Conservation (phyloP, 2,113 vertebrate genomes). For the Hemibagrus wyckioides region DNA sequence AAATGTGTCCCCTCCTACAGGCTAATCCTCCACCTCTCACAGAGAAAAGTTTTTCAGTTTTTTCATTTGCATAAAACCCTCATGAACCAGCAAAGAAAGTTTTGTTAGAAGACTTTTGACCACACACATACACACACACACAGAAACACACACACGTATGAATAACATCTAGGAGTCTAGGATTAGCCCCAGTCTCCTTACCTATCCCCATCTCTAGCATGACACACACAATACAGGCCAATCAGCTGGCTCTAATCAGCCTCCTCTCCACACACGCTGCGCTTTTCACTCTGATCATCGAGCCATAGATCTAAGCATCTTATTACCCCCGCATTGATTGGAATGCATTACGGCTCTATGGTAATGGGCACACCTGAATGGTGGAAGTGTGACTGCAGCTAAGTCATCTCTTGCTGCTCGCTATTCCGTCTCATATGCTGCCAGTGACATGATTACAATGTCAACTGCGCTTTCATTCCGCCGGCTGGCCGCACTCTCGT, state of each 20-base stretch:
- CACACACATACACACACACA: not conserved
- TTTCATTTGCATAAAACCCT: not conserved
- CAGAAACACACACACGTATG: not conserved
- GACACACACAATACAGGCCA: conserved; percentile 62
- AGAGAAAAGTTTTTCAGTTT: not conserved
- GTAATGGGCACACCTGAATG: conserved; percentile 63
- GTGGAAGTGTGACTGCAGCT: conserved; percentile 53
- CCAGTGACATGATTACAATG: conserved; percentile 56
- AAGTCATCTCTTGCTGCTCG: conserved; percentile 55
- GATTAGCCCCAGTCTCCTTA: not conserved
- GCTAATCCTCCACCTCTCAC: not conserved
- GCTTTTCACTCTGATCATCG: conserved; percentile 67
- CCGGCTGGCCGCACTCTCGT: conserved; percentile 1
- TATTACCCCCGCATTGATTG: conserved; percentile 71
- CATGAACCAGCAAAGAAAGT: not conserved
- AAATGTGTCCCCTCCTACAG: not conserved
- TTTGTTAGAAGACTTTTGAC: not conserved
- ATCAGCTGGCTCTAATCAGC: conserved; percentile 69
- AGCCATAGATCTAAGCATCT: conserved; percentile 63
- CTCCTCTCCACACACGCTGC: conserved; percentile 62
- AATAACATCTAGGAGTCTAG: not conserved
- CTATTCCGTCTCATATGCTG: conserved; percentile 57
- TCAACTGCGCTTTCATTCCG: conserved; percentile 49
- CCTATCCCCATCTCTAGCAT: conserved; percentile 46
- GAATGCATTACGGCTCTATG: conserved; percentile 68